phyloP scores from a whole-genome alignment of 2,113 vertebrate genomes.

The Podarcis muralis region DNA sequence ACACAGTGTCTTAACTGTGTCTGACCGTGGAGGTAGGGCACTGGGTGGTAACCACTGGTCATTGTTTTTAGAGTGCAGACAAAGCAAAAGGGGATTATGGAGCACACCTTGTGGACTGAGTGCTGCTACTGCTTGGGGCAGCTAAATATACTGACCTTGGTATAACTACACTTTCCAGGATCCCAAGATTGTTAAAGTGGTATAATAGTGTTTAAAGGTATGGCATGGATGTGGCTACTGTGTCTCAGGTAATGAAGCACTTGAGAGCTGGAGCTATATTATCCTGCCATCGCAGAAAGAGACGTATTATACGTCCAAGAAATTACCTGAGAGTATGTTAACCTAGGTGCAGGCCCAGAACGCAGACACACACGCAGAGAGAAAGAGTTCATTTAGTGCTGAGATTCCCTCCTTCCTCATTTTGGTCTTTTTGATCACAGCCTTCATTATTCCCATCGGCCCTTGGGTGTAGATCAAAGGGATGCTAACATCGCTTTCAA shows the following conservation, averaged over 20 bases:
- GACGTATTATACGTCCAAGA: neutral
- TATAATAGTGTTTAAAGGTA: too few species aligned
- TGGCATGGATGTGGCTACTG: too few species aligned
- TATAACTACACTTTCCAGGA: too few species aligned
- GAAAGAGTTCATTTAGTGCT: conserved; percentile 8
- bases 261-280: neutral
- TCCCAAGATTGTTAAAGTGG: too few species aligned
- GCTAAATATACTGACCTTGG: too few species aligned
- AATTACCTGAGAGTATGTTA: conserved; percentile 13
- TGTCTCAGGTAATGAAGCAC: neutral
- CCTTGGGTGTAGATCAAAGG: conserved; percentile 70
- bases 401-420: conserved; percentile 45
- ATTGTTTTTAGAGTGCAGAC: too few species aligned
- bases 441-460: conserved; percentile 62
- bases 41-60: too few species aligned
- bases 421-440: conserved; percentile 56
- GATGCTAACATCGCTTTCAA: conserved; percentile 65
- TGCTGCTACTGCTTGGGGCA: too few species aligned
- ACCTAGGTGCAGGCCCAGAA: conserved; percentile 24
- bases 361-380: neutral
- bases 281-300: neutral
- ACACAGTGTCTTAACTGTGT: too few species aligned
- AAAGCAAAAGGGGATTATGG: too few species aligned
- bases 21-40: too few species aligned
- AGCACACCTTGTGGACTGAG: too few species aligned